A percentile compares a stretch with the other conserved stretches of the same genome.
These are phyloP conservation scores for Heliothis peltigera DNA, from an alignment of 2,888 invertebrate genomes.

Conservation along the genomic window DNA sequence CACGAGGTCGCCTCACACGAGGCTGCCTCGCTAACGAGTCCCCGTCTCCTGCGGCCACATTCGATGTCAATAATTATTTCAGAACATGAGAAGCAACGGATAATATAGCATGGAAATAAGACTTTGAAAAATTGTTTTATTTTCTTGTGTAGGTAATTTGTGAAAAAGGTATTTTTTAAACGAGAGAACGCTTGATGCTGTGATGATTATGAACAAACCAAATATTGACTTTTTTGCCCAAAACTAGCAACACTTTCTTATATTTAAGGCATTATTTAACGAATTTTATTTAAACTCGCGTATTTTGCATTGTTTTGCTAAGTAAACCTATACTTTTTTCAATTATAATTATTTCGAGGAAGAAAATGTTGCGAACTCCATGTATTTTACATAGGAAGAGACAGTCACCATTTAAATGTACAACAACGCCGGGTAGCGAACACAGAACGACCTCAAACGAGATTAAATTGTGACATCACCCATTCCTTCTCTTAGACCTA, in stretches of 20 bases:
- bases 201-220: too few relatives aligned
- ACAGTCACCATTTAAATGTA: slow-evolving; percentile 38
- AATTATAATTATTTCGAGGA: slow-evolving; percentile 17
- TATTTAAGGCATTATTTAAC: not conserved
- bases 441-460: slow-evolving; percentile 43
- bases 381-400: slow-evolving; percentile 29
- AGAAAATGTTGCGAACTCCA: slow-evolving; percentile 4
- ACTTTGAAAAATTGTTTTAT: not conserved
- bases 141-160: too few relatives aligned
- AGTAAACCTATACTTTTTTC: not conserved
- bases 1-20: not conserved
- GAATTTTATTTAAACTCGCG: not conserved
- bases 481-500: slow-evolving; percentile 21
- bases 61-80: slow-evolving; percentile 31
- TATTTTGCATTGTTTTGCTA: not conserved
- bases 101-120: slow-evolving; percentile 6
- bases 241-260: not conserved
- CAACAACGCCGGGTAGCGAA: slow-evolving; percentile 10
- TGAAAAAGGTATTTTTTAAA: too few relatives aligned
- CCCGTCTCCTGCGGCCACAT: not conserved
- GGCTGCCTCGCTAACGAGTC: slow-evolving; percentile 15
- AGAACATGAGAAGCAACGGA: slow-evolving; percentile 9
- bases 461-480: slow-evolving; percentile 52
- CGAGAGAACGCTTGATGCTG: too few relatives aligned
- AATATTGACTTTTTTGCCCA: not conserved